Conservation (phyloP, 2,113 vertebrate species). For the Malurus cyaneus region DNA sequence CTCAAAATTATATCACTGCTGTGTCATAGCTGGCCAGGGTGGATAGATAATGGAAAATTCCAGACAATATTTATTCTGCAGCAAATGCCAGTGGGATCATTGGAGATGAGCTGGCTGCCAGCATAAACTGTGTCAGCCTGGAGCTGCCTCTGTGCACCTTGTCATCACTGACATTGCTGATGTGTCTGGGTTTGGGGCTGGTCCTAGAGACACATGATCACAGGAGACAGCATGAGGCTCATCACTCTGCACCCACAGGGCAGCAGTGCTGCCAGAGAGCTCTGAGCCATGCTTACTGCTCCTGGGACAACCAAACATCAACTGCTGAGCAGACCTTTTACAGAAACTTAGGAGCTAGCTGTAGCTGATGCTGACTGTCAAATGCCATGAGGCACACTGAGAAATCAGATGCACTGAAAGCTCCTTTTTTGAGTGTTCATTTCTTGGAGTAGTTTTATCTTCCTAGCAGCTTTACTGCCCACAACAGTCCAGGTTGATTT, state of each 20-base stretch:
- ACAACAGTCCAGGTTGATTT: not conserved
- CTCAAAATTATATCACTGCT: not conserved
- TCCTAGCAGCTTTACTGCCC: not conserved
- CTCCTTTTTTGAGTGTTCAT: not conserved
- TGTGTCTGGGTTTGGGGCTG: not conserved
- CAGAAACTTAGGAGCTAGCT: not conserved
- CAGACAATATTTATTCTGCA: not conserved
- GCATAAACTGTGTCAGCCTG: not conserved
- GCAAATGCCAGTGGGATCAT: not conserved
- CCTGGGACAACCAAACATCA: not conserved
- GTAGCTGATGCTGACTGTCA: not conserved
- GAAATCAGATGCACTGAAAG: not conserved
- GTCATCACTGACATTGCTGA: not conserved
- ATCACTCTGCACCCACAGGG: not conserved
- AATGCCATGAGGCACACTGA: not conserved
- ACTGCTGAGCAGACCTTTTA: not conserved
- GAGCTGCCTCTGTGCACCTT: not conserved
- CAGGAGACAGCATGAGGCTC: not conserved
- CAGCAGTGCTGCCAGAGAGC: not conserved
- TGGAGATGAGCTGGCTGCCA: not conserved
- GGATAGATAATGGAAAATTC: not conserved
- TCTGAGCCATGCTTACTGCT: not conserved
- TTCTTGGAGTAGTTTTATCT: not conserved
- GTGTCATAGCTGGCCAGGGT: not conserved
- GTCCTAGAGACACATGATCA: rapidly evolving